Conservation (phyloP, 1,140 invertebrate genomes). For the Drosophila insularis region DNA sequence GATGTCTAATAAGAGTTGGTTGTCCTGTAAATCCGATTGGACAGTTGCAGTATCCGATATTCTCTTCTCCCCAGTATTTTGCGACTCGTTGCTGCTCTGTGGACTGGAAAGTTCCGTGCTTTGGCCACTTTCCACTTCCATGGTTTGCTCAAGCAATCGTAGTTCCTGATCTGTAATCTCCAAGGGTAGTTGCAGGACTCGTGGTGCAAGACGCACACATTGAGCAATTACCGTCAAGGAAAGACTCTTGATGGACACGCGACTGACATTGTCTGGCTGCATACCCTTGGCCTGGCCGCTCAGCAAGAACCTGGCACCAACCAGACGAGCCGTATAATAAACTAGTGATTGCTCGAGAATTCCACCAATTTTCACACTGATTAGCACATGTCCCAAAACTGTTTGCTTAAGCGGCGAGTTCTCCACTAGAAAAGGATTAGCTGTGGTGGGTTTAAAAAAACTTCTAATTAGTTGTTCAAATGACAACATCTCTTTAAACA, state of each 20-base stretch:
- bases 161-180: conserved; percentile 78
- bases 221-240: conserved; percentile 88
- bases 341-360: conserved; percentile 75
- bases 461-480: conserved; percentile 53
- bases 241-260: conserved; percentile 92
- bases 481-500: not conserved
- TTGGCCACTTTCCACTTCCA: conserved; percentile 25
- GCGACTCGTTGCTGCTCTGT: conserved; percentile 57
- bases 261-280: conserved; percentile 86
- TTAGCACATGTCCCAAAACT: conserved; percentile 47
- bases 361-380: conserved; percentile 72
- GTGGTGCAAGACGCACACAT: conserved; percentile 87
- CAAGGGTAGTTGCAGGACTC: conserved; percentile 85
- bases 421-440: conserved; percentile 71
- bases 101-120: conserved; percentile 67
- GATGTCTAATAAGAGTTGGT: conserved; percentile 67
- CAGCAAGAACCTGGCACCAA: conserved; percentile 86
- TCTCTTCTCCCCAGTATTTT: conserved; percentile 39
- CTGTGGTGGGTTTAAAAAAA: conserved; percentile 46
- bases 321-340: conserved; percentile 70
- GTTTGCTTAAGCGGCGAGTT: conserved; percentile 63
- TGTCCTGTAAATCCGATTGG: conserved; percentile 9
- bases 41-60: conserved; percentile 23
- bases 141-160: conserved; percentile 32
- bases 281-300: conserved; percentile 84